Evolutionary conservation across 2,797 vertebrate species (phyloP).

Genomic region (Urophycis tenuis): DNA sequence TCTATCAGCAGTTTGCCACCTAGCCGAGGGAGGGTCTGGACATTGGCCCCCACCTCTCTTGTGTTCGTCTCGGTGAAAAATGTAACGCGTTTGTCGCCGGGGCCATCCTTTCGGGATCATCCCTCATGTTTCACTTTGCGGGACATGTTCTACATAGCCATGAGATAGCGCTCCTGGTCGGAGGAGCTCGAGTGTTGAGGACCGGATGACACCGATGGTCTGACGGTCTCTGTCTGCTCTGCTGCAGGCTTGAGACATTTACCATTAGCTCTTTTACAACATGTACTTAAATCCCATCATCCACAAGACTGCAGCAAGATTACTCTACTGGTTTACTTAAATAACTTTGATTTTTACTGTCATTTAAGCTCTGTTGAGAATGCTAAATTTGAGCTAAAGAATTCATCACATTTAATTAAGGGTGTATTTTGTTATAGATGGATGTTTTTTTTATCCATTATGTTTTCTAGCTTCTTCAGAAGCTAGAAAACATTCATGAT

Average conservation of each 20-base stretch:
- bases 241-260: neutral
- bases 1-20: conserved; percentile 95
- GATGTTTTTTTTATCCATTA: neutral
- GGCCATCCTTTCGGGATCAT: neutral
- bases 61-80: neutral
- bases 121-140: neutral
- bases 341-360: neutral
- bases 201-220: neutral
- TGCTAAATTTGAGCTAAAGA: neutral
- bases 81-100: neutral
- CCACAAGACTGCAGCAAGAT: neutral
- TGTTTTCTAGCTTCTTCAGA: no score
- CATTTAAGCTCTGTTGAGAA: neutral
- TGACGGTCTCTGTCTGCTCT: neutral
- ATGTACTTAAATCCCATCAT: neutral
- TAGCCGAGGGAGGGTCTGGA: conserved; percentile 66
- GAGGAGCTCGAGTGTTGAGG: neutral
- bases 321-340: neutral
- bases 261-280: neutral
- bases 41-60: neutral
- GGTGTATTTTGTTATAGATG: neutral
- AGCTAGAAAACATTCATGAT: neutral
- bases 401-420: neutral
- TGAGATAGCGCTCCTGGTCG: neutral
- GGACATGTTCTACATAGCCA: neutral